Percentiles rank a stretch among this genome's conserved stretches.
Conservation (phyloP, 2,888 invertebrate species). For the Torymus auratus region DNA sequence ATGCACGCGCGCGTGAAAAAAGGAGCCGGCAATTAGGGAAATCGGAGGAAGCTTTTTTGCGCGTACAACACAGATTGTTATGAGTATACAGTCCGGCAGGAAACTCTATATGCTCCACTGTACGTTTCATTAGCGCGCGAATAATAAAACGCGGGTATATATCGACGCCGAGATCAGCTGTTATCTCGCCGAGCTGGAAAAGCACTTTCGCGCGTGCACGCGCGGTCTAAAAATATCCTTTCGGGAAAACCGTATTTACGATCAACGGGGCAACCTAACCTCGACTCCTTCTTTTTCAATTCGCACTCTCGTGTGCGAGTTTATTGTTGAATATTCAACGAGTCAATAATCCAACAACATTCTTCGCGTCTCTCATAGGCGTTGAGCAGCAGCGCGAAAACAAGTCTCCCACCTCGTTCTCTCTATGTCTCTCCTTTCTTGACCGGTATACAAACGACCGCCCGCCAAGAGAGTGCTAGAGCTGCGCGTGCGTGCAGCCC, state of each 20-base stretch:
- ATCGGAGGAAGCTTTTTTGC: background rate
- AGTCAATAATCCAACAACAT: constrained; percentile 17
- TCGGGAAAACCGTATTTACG: background rate
- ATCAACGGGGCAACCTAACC: background rate
- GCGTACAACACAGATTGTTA: too few relatives aligned
- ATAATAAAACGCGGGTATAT: constrained; percentile 9
- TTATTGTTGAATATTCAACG: constrained; percentile 38
- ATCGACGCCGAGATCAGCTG: constrained; percentile 1
- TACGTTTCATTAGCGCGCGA: constrained; percentile 5
- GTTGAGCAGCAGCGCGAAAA: constrained; percentile 22
- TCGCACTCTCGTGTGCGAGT: background rate
- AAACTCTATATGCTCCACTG: background rate
- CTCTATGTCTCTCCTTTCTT: too few relatives aligned
- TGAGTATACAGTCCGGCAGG: too few relatives aligned
- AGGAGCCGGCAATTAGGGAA: constrained; percentile 18
- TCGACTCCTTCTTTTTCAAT: background rate
- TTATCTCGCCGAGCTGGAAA: constrained; percentile 8
- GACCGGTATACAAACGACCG: background rate
- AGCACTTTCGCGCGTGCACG: background rate
- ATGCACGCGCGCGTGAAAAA: background rate
- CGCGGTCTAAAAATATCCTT: background rate
- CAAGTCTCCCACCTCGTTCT: constrained; percentile 9
- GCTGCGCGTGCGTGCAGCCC: background rate
- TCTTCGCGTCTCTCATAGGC: constrained; percentile 46
- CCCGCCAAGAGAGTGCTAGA: background rate